Evolutionary conservation across 53 echinoderm and acorn worm genomes (phyloP).

Genomic region (Stichopus horrens): DNA sequence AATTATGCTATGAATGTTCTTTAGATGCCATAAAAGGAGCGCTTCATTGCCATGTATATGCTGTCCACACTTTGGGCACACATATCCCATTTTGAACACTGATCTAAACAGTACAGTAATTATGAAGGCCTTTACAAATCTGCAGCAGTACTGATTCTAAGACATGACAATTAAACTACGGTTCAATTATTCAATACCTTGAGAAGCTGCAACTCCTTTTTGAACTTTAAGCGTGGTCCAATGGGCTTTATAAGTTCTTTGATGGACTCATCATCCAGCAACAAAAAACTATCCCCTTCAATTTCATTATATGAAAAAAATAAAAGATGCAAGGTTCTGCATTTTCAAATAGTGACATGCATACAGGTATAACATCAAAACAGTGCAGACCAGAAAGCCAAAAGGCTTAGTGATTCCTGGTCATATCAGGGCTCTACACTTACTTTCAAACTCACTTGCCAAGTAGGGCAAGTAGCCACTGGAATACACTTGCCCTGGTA

Average conservation of each 20-base stretch:
- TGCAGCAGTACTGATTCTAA: not conserved
- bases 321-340: too few relatives aligned
- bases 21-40: constrained; percentile 55
- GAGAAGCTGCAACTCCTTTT: constrained; percentile 39
- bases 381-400: too few relatives aligned
- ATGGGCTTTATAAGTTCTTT: constrained; percentile 43
- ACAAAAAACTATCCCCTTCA: constrained; percentile 47
- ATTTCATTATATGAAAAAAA: constrained; percentile 59
- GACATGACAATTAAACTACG: not conserved
- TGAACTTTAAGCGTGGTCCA: constrained; percentile 43
- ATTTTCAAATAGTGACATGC: too few relatives aligned
- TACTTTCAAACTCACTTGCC: too few relatives aligned
- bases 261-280: constrained; percentile 43
- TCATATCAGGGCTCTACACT: too few relatives aligned
- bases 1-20: constrained; percentile 52
- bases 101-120: too few relatives aligned
- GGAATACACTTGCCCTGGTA: too few relatives aligned
- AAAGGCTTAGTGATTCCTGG: too few relatives aligned
- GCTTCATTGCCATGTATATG: constrained; percentile 49
- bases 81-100: constrained; percentile 61
- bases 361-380: too few relatives aligned
- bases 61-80: constrained; percentile 55
- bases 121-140: not conserved
- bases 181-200: not conserved
- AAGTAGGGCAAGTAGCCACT: too few relatives aligned